Evolutionary conservation across 92 coral and sea anemone species (phyloP).

Genomic region (Hydrozoanthus gracilis): DNA sequence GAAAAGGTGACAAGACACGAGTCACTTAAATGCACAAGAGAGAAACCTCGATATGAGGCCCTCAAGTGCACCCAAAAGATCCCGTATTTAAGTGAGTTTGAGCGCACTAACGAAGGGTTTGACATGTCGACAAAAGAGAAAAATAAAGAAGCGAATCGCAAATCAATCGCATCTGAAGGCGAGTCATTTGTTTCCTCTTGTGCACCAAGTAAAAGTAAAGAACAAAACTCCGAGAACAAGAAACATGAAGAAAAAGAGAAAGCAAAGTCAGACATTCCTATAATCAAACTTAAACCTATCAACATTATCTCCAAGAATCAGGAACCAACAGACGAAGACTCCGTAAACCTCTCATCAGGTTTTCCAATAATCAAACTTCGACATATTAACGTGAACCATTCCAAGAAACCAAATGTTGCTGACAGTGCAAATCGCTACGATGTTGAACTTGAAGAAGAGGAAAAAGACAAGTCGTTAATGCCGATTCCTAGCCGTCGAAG

Average conservation of each 20-base stretch:
- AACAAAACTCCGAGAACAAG: neutral
- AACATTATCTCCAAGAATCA: too few relatives aligned
- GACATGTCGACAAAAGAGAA: conserved; percentile 47
- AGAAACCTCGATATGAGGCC: conserved; percentile 15
- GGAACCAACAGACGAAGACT: neutral
- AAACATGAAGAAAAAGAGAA: neutral
- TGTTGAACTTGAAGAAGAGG: neutral
- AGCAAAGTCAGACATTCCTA: neutral
- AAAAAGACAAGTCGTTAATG: conserved; percentile 18
- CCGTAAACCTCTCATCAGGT: neutral
- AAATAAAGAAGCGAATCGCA: neutral
- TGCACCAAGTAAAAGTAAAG: neutral
- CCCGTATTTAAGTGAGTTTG: conserved; percentile 10
- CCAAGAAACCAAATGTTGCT: neutral
- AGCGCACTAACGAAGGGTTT: conserved; percentile 37
- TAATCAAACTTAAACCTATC: too few relatives aligned
- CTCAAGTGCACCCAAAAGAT: neutral
- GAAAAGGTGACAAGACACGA: conserved; percentile 70
- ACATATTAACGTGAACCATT: neutral
- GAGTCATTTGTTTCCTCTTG: neutral
- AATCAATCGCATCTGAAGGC: conserved; percentile 17
- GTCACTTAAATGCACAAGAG: conserved; percentile 60
- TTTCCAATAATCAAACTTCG: neutral
- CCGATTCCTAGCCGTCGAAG: conserved; percentile 36
- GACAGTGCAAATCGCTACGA: conserved; percentile 22